phyloP scores from a whole-genome alignment of 2,888 invertebrate genomes.

The Sthenelais limicola region DNA sequence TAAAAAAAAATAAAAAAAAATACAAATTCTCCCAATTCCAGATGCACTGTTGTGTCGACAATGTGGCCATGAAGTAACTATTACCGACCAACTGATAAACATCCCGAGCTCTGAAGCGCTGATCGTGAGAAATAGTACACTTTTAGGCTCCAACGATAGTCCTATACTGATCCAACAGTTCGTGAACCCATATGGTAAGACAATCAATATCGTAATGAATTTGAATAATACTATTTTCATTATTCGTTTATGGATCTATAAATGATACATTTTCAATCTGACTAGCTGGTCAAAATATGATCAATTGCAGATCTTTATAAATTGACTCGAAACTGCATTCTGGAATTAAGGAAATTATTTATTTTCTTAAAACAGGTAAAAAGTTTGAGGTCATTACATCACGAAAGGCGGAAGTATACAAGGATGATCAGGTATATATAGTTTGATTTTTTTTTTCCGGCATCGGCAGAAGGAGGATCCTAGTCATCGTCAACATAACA shows the following conservation, averaged over 20 bases:
- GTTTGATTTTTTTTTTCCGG: neutral
- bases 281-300: no score
- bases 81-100: constrained; percentile 54
- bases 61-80: constrained; percentile 63
- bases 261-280: no score
- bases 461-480: neutral
- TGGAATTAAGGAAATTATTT: neutral
- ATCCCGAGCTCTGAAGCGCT: constrained; percentile 58
- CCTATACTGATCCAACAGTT: constrained; percentile 64
- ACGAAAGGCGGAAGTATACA: constrained; percentile 56
- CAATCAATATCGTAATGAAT: no score
- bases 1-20: no score
- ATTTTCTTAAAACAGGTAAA: constrained; percentile 52
- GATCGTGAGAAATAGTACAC: constrained; percentile 63
- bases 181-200: constrained; percentile 65
- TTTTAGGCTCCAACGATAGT: constrained; percentile 54
- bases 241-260: no score
- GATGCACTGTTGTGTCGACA: constrained; percentile 64
- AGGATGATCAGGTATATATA: constrained; percentile 40
- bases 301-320: neutral
- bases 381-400: constrained; percentile 64
- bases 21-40: constrained; percentile 40
- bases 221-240: no score
- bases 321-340: neutral
- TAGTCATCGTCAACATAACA: no score